Evolutionary conservation across 2,113 vertebrate species (phyloP), one percentile per base, ranked within the genome.

Genomic region (Rhinichthys klamathensis): DNA sequence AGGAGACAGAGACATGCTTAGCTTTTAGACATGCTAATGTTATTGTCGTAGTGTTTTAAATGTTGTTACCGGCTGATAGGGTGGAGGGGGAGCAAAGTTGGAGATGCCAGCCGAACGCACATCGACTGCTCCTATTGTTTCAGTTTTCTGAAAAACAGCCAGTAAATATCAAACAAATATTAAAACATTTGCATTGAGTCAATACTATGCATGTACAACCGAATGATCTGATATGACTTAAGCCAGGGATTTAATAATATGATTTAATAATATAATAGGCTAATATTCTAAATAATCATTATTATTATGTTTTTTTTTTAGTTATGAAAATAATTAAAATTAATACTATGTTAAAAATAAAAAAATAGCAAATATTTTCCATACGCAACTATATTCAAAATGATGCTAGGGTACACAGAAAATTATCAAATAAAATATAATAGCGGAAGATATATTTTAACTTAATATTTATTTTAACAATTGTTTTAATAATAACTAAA

Each of bases 21-120:
- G 60, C 49, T 60, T 63, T 74, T 67, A 41, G 18, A 67, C 8
- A 79, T 18, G 32, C 23, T 23, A 11, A 27, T 3, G 35, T 46
- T 49, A 27, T 60, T 75, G 70, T 30, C 4, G 12, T 2, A 7
- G 27, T 60, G 16, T 74, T 67, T 18, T 73, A 72, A 65, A 2
- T 3, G 49, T 2, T 77, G 23, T 70, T 92, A 93, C 92, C 91
- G 92, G 92, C 18, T 87, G 87, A 69, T 80, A n/a, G 51, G 88
- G 56, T 11, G 90, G 92, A 69, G 91, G 85, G 10, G 93, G 90
- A 27, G 93, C 87, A 84, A 91, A 91, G 86, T 85, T 92, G 30
- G 86, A 70, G 11, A 89, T 85, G 10, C 84, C 91, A 63, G 90
- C 88, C 54, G 91, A 90, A 5, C 79, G 73, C 63, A 91, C 89